Percentiles rank a stretch among this genome's conserved stretches.
Conservation (phyloP, 2,113 vertebrate species). For the Sorex araneus region DNA sequence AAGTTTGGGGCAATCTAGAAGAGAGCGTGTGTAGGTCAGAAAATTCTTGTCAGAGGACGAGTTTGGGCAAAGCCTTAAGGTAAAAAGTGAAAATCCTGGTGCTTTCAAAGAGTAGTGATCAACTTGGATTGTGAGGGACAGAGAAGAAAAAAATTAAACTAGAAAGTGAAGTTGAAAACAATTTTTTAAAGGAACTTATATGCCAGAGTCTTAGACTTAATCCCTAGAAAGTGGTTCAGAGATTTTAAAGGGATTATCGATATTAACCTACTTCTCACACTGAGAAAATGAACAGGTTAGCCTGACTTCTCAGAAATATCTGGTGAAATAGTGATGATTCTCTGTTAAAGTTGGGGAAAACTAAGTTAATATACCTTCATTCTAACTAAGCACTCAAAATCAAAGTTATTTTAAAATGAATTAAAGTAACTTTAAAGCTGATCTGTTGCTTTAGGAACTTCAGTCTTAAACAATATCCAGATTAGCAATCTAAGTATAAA, state of each 20-base stretch:
- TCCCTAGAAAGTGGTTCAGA: conserved; percentile 30
- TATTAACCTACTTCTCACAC: conserved; percentile 67
- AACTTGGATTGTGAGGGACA: background rate
- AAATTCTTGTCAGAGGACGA: background rate
- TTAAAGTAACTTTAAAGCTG: too few species aligned
- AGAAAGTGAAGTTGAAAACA: conserved; percentile 11
- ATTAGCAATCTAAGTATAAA: background rate
- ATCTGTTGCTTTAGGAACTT: background rate
- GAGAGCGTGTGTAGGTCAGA: background rate
- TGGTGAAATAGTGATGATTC: background rate
- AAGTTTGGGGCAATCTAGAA: background rate
- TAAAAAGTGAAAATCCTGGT: background rate
- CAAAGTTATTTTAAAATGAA: background rate
- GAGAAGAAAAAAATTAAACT: background rate
- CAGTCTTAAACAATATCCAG: background rate
- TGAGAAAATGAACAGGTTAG: conserved; percentile 51
- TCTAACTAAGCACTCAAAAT: conserved; percentile 28
- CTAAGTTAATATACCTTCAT: background rate
- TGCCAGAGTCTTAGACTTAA: conserved; percentile 57
- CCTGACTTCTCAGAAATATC: conserved; percentile 50
- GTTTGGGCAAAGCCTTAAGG: background rate
- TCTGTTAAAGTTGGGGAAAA: background rate
- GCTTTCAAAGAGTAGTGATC: background rate
- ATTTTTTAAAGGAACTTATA: background rate
- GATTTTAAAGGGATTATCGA: conserved; percentile 66